phyloP scores from a whole-genome alignment of 2,797 vertebrate genomes.

The Cossypha heuglini region DNA sequence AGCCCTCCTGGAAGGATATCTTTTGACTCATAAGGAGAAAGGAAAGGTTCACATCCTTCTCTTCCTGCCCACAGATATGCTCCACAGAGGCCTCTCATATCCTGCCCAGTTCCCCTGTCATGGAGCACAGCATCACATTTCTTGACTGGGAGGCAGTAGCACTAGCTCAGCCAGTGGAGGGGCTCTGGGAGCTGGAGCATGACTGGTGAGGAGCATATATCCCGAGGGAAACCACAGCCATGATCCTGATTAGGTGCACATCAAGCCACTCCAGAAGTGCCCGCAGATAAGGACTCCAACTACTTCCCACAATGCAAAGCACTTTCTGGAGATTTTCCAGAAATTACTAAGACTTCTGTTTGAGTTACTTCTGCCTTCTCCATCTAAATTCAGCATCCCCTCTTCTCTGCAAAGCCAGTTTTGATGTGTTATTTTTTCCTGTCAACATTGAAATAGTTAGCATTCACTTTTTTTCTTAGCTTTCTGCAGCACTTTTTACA shows the following conservation, averaged over 20 bases:
- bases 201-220: neutral
- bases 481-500: neutral
- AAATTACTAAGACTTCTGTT: neutral
- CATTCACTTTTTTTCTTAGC: neutral
- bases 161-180: neutral
- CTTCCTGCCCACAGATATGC: neutral
- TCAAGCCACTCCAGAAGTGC: neutral
- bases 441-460: neutral
- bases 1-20: neutral
- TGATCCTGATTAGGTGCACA: fast-evolving
- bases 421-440: neutral
- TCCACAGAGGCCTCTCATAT: neutral
- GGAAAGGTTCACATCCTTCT: conserved; percentile 13
- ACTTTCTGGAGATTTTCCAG: neutral
- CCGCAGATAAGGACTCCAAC: fast-evolving
- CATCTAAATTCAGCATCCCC: neutral
- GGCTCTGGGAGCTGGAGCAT: neutral
- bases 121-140: fast-evolving
- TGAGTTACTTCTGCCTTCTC: neutral
- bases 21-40: conserved; percentile 23
- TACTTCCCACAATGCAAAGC: neutral
- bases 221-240: fast-evolving
- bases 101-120: neutral
- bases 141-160: neutral
- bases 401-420: neutral